phyloP scores from a whole-genome alignment of 2,888 invertebrate genomes.

The Polyploca ridens region DNA sequence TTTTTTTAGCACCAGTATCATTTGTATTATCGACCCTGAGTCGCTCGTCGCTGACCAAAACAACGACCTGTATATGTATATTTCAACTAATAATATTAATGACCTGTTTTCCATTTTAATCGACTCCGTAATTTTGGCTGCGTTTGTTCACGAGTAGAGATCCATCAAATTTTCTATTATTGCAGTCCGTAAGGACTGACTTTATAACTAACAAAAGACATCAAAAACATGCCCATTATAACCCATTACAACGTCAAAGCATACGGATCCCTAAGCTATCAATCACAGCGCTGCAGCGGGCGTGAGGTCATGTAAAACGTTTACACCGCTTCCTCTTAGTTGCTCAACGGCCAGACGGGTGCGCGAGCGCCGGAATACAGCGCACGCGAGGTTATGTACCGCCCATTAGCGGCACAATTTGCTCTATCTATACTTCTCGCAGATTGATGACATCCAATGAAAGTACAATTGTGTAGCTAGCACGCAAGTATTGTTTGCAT shows the following conservation, averaged over 20 bases:
- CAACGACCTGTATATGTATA: too few species aligned
- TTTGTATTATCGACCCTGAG: too few species aligned
- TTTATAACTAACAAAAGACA: too few species aligned
- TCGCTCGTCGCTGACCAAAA: too few species aligned
- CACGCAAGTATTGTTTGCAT: neutral
- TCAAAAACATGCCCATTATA: neutral
- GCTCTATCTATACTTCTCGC: conserved; percentile 1
- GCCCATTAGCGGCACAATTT: conserved; percentile 1
- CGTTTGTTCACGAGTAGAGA: too few species aligned
- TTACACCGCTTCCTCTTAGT: conserved; percentile 38
- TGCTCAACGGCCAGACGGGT: conserved; percentile 33
- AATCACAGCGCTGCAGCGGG: conserved; percentile 5
- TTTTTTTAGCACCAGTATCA: too few species aligned
- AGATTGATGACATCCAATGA: conserved; percentile 3
- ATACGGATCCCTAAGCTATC: neutral
- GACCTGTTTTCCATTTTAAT: too few species aligned
- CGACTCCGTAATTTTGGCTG: too few species aligned
- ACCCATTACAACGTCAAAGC: conserved; percentile 3
- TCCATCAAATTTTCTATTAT: too few species aligned
- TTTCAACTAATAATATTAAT: too few species aligned
- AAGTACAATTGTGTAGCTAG: neutral
- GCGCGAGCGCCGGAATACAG: conserved; percentile 32
- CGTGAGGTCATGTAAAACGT: conserved; percentile 13
- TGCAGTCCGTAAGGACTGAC: too few species aligned
- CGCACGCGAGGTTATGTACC: conserved; percentile 32